Conservation (phyloP, 2,888 invertebrate species). For the Tromatobia lineatoria region DNA sequence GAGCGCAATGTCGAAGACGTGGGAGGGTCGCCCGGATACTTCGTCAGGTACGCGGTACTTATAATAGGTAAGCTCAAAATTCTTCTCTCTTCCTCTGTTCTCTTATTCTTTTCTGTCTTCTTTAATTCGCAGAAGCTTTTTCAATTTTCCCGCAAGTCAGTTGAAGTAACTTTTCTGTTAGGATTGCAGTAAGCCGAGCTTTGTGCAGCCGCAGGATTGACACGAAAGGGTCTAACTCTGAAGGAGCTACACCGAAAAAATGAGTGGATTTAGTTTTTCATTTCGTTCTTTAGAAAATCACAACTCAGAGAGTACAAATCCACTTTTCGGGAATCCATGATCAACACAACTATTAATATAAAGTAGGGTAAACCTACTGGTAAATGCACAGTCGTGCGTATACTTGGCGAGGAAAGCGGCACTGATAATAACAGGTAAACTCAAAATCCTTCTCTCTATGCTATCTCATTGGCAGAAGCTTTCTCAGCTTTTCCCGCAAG, state of each 20-base stretch:
- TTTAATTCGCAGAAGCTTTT: neutral
- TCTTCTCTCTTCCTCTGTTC: constrained; percentile 10
- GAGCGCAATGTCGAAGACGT: constrained; percentile 7
- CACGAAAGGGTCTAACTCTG: neutral
- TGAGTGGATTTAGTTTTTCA: too few species aligned
- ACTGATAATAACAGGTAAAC: constrained; percentile 25
- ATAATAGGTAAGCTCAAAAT: constrained; percentile 35
- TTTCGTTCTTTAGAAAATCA: too few species aligned
- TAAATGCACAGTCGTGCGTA: too few species aligned
- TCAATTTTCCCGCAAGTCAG: neutral
- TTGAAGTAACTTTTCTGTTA: neutral
- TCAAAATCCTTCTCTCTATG: constrained; percentile 15
- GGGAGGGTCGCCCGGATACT: neutral
- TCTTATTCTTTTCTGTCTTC: neutral
- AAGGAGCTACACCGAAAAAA: neutral
- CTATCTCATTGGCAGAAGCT: neutral
- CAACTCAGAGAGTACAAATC: too few species aligned
- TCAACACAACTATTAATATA: too few species aligned
- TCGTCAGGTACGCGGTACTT: neutral
- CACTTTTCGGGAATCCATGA: too few species aligned
- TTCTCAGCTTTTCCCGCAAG: neutral
- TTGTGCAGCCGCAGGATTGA: neutral
- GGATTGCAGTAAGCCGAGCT: neutral
- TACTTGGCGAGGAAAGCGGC: too few species aligned
- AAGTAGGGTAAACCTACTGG: too few species aligned